phyloP scores from a whole-genome alignment of 1,140 invertebrate genomes.

The Acromyrmex echinatior region DNA sequence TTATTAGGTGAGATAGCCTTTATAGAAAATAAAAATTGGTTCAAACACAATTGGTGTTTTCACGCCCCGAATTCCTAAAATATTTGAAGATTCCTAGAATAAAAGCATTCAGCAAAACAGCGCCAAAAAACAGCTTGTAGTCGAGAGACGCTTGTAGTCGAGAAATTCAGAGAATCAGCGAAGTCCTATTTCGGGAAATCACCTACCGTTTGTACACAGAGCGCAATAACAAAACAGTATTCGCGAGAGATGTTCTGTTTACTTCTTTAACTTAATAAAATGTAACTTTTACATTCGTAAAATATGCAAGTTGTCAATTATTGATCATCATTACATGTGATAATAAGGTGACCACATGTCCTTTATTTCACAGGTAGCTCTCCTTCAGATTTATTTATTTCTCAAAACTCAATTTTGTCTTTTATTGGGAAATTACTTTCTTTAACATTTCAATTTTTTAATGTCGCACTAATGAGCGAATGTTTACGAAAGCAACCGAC shows the following conservation, averaged over 20 bases:
- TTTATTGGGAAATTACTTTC: too few relatives aligned
- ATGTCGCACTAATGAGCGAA: too few relatives aligned
- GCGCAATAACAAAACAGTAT: neutral
- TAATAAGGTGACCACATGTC: too few relatives aligned
- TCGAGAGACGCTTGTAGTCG: neutral
- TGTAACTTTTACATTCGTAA: neutral
- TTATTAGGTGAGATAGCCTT: neutral
- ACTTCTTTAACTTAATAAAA: conserved; percentile 19
- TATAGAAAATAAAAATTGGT: neutral
- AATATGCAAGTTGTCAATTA: neutral
- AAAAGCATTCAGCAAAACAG: neutral
- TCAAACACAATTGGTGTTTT: neutral
- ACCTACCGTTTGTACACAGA: neutral
- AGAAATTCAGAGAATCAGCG: conserved; percentile 3
- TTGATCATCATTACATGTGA: neutral
- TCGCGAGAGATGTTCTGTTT: neutral
- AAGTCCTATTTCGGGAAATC: neutral
- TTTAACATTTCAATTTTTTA: too few relatives aligned
- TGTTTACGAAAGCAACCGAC: too few relatives aligned
- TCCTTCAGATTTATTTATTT: too few relatives aligned
- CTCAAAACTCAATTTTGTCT: too few relatives aligned
- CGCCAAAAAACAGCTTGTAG: neutral
- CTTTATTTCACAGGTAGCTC: too few relatives aligned
- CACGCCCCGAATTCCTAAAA: neutral
- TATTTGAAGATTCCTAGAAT: neutral